Base-by-base conservation (phyloP, 1,140 invertebrate genomes). In the Drosophila athabasca region DNA sequence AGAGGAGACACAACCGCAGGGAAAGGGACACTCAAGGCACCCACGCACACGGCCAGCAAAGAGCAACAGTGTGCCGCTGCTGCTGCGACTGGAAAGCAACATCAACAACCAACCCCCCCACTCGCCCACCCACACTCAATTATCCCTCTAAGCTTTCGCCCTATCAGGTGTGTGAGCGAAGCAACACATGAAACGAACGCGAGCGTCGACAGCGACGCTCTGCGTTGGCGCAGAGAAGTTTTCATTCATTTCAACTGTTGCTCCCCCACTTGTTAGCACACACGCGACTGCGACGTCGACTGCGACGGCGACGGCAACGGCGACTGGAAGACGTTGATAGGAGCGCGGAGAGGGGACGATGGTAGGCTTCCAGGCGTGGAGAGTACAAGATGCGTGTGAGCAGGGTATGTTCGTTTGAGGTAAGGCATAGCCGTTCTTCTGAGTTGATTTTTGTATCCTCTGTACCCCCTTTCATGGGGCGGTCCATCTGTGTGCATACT, bases 241-340 rank as follows among this genome's bases (percentile, higher is more conserved):
- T 83, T 83, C 75, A 87, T 88, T 87, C 78, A 87, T 88, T 79
- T 88, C 82, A 87, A 87, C 82, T 87, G 82, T 87, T 87, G 82
- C 82, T 88, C 61, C 79, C 67, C 75, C 83, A 87, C 82, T 85
- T 85, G 82, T 85, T 85, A 85, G 82, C 82, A 80, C 73, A 75
- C 62, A 76, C 39, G 41, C 31, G 65, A 79, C 50, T 62, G 75
- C 35, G 76, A 79, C 72, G 52, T 15, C 55, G 41, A 44, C 59
- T 22, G 8, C 52, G 8, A 6, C 55, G 29, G 35, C 55, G 7
- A 61, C 50, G 26, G 35, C 50, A 15, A 52, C 50, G 8, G 35
- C 31, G 22, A 64, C 71, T 74, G 59, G 60, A 75, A 75, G 3
- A 4, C 35, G 35, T 9, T 11, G 11, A 39, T 39, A 13, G 35